Conservation (phyloP, 2,888 invertebrate genomes). For the Pammene aurita region DNA sequence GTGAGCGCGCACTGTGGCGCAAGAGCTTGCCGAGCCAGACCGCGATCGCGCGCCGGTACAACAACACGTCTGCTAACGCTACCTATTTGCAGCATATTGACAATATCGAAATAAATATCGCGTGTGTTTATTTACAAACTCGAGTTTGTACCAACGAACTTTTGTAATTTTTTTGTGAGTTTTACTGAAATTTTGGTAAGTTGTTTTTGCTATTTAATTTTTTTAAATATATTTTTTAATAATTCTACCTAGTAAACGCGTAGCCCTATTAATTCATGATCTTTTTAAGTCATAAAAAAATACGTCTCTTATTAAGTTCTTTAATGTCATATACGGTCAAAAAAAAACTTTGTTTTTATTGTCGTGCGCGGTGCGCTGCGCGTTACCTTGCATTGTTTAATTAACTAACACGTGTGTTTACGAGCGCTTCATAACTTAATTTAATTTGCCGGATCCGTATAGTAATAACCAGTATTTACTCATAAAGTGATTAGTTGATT, state of each 20-base stretch:
- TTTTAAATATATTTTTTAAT: not conserved
- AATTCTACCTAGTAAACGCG: too few relatives aligned
- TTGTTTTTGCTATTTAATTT: not conserved
- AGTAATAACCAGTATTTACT: not conserved
- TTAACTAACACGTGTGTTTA: constrained; percentile 15
- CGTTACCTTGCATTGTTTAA: constrained; percentile 27
- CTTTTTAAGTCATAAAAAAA: too few relatives aligned
- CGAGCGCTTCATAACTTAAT: constrained; percentile 1
- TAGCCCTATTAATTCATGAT: too few relatives aligned
- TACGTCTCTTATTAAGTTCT: too few relatives aligned
- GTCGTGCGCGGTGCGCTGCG: not conserved
- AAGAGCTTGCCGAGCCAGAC: constrained; percentile 50
- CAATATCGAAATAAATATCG: constrained; percentile 48
- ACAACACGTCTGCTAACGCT: constrained; percentile 54
- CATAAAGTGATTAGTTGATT: not conserved
- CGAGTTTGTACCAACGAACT: not conserved
- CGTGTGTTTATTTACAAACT: constrained; percentile 52
- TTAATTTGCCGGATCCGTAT: not conserved
- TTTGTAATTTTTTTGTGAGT: not conserved
- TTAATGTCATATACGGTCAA: too few relatives aligned
- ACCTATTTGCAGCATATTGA: constrained; percentile 53
- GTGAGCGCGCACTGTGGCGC: constrained; percentile 33
- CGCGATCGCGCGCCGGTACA: constrained; percentile 50
- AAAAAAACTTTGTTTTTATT: not conserved
- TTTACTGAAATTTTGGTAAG: constrained; percentile 6